Conservation (phyloP, 1,140 invertebrate species). For the Xylocopa sonorina region DNA sequence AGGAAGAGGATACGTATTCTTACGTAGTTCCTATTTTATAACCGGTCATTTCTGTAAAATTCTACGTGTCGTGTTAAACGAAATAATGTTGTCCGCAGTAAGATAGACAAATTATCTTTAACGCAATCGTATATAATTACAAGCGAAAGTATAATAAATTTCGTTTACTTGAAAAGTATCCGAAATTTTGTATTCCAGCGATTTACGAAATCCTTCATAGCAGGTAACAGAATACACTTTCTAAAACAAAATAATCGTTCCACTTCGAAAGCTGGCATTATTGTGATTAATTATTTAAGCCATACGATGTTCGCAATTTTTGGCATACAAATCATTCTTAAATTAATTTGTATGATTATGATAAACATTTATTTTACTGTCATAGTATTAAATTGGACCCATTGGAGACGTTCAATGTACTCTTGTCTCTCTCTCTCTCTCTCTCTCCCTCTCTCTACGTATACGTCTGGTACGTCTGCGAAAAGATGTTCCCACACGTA, state of each 20-base stretch:
- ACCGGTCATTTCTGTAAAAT: not conserved
- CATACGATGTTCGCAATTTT: not conserved
- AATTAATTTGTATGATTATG: not conserved
- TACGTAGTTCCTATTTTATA: not conserved
- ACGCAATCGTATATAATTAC: not conserved
- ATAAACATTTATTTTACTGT: not conserved
- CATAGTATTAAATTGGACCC: not conserved
- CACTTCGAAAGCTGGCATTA: not conserved
- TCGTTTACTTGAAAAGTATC: not conserved
- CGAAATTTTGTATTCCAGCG: not conserved
- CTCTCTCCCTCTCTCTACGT: too few relatives aligned
- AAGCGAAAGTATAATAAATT: not conserved
- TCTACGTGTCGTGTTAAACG: not conserved
- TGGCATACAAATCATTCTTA: not conserved
- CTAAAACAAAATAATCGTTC: slow-evolving; percentile 1
- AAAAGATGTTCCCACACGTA: slow-evolving; percentile 2
- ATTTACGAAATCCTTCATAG: slow-evolving; percentile 30
- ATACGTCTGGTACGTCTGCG: not conserved
- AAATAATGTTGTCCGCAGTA: not conserved
- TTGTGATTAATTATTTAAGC: not conserved
- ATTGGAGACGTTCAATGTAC: not conserved
- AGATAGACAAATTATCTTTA: not conserved
- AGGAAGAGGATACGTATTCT: slow-evolving; percentile 45
- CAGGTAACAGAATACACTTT: slow-evolving; percentile 26
- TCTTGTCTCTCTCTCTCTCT: not conserved